Evolutionary conservation across 2,888 invertebrate genomes (phyloP), one percentile per base, ranked within the genome.

Genomic region (Endotricha flammealis): DNA sequence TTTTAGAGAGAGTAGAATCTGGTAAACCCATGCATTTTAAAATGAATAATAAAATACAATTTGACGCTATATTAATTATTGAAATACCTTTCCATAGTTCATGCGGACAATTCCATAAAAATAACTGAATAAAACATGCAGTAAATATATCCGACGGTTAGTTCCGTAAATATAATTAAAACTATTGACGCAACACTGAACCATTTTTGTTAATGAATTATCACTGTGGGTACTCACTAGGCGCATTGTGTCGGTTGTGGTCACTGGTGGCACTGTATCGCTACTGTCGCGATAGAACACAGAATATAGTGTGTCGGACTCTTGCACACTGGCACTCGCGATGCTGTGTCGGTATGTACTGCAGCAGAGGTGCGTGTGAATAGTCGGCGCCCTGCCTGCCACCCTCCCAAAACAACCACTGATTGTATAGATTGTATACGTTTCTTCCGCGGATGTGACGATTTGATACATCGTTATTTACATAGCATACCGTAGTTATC

Each of bases 201-300:
- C 16, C 16, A 4, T 3, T 16, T 16, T 4, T n/a, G n/a, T n/a
- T n/a, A 9, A 25, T 2, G 8, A 35, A 12, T 9, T 22, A 35
- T 20, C 35, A 35, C 35, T 35, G 25, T n/a, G 49, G 43, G 52
- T 75, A 85, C 83, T 78, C 66, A 83, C 83, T 64, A 61, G 61
- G 60, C 73, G 76, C 80, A 83, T 82, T 51, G 48, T 79, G 77
- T 60, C 60, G 57, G 36, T 32, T 29, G 27, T 28, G 11, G 34
- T 46, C 53, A 50, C 53, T 48, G 38, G 36, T 36, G 25, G 33
- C 57, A 63, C 59, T 51, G 41, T 38, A 41, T 40, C 37, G 35
- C 31, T 46, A 36, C 36, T 35, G 35, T n/a, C 27, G 11, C 12
- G 12, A 27, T 7, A 16, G 10, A n/a, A 28, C 9, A 28, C 9